These are phyloP conservation scores for Nephrotoma appendiculata DNA, from an alignment of 2,888 invertebrate genomes.

Conservation along the genomic window DNA sequence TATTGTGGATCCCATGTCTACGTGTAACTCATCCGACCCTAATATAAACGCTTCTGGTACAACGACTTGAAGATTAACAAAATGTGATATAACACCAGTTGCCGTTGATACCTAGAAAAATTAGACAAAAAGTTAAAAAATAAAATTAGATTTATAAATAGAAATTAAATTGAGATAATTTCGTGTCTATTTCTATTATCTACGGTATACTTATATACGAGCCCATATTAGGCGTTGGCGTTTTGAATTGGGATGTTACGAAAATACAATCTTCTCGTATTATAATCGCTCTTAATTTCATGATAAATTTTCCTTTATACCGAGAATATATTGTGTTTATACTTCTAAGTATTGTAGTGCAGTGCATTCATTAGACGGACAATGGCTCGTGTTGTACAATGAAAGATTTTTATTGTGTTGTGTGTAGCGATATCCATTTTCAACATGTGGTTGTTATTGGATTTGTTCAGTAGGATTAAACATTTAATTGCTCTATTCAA, in stretches of 20 bases:
- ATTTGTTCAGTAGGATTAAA: not conserved
- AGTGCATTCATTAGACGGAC: not conserved
- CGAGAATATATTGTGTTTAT: not conserved
- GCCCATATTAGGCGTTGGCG: not conserved
- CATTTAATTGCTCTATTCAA: not conserved
- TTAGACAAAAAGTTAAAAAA: not conserved
- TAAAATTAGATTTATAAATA: not conserved
- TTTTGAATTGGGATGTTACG: not conserved
- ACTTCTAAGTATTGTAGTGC: too few relatives aligned
- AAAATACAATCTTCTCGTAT: too few relatives aligned
- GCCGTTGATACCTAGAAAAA: conserved; percentile 59
- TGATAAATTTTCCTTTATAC: not conserved
- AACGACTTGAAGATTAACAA: conserved; percentile 75
- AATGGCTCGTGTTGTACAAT: not conserved
- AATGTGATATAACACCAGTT: conserved; percentile 70
- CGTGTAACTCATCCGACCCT: conserved; percentile 76
- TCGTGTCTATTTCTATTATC: not conserved
- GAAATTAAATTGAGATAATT: not conserved
- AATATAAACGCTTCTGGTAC: conserved; percentile 83
- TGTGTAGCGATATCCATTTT: not conserved
- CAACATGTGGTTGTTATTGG: not conserved
- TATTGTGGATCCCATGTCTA: conserved; percentile 78
- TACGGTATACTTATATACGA: not conserved
- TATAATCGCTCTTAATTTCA: not conserved
- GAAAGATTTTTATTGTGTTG: not conserved